Conservation (phyloP, 1,140 invertebrate species). For the Hycleus cichorii region DNA sequence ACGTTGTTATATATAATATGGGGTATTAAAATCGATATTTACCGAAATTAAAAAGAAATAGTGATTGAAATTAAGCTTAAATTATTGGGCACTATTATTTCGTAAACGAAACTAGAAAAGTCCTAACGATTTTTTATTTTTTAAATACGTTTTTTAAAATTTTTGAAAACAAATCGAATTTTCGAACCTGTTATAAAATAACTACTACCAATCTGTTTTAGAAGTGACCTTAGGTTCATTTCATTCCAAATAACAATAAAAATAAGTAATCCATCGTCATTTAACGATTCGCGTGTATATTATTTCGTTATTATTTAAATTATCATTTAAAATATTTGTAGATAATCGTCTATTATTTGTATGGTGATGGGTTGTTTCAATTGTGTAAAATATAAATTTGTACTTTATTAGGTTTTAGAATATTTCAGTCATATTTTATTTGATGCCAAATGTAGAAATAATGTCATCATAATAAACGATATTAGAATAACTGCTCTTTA, state of each 20-base stretch:
- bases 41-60: no score
- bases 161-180: conserved; percentile 2
- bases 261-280: neutral
- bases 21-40: no score
- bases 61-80: no score
- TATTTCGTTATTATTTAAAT: conserved; percentile 3
- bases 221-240: conserved; percentile 24
- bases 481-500: no score
- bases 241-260: conserved; percentile 7
- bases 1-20: conserved; percentile 19
- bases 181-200: conserved; percentile 22
- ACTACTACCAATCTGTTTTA: conserved; percentile 19
- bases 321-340: neutral
- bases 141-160: conserved; percentile 20
- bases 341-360: neutral
- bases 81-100: no score
- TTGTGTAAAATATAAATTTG: neutral
- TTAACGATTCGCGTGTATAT: conserved; percentile 1
- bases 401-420: neutral
- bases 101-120: no score
- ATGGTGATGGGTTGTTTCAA: conserved; percentile 10
- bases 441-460: conserved; percentile 3
- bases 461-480: no score
- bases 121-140: conserved; percentile 18
- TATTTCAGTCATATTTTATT: neutral